Conservation (phyloP, 2,888 invertebrate species). For the Calameuta pallipes region DNA sequence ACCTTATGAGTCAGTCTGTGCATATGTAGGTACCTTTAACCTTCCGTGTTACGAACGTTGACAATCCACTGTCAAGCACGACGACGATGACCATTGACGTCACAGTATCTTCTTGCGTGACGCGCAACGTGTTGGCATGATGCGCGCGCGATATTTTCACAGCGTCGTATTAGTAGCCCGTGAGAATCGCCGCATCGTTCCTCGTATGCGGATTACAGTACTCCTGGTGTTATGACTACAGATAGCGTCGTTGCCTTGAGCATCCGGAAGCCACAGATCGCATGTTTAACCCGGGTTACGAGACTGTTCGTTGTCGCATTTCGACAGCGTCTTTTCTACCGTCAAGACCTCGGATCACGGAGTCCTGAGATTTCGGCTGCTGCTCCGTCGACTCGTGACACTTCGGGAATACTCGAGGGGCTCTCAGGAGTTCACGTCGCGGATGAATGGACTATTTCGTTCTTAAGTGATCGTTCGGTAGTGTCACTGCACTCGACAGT, state of each 20-base stretch:
- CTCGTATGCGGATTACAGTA: background rate
- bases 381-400: background rate
- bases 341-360: no score
- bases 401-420: background rate
- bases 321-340: no score
- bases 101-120: background rate
- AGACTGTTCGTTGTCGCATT: no score
- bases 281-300: no score
- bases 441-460: background rate
- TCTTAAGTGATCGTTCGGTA: background rate
- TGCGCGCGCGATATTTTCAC: slow-evolving; percentile 4
- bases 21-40: background rate
- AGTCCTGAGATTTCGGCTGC: no score
- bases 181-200: background rate
- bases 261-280: background rate
- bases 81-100: background rate
- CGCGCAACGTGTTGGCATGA: background rate
- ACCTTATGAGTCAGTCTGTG: background rate
- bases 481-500: background rate
- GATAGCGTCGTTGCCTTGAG: background rate
- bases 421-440: background rate
- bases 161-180: background rate
- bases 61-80: background rate
- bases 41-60: background rate
- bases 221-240: background rate